phyloP scores from a whole-genome alignment of 2,888 invertebrate genomes.

The Ischnura elegans region DNA sequence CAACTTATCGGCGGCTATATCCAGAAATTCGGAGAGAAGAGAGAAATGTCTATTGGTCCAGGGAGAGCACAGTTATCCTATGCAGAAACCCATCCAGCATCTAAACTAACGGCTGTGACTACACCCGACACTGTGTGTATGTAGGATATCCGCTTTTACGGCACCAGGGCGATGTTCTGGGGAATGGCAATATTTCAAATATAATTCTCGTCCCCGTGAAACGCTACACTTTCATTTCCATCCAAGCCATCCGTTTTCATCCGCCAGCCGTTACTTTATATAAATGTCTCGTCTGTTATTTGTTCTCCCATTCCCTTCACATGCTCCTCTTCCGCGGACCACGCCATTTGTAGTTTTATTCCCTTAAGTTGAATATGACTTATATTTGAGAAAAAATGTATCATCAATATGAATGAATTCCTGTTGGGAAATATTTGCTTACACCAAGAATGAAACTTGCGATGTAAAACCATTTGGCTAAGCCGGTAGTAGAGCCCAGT shows the following conservation, averaged over 20 bases:
- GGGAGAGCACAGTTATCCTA: not conserved
- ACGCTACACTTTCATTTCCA: not conserved
- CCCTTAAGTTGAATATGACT: no score
- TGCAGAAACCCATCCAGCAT: not conserved
- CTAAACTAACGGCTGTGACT: not conserved
- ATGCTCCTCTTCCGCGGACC: not conserved
- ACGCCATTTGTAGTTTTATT: no score
- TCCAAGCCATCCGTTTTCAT: not conserved
- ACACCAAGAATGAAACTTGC: no score
- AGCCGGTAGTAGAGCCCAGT: no score
- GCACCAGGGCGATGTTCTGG: conserved; percentile 26
- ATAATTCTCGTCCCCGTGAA: conserved; percentile 32
- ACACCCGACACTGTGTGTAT: not conserved
- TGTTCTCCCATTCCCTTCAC: not conserved
- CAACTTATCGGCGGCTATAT: not conserved
- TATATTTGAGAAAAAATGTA: no score
- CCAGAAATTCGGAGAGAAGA: not conserved
- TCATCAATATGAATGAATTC: no score
- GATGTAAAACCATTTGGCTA: no score
- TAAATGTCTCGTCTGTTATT: not conserved
- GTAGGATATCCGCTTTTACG: conserved; percentile 30
- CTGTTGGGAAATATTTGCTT: no score
- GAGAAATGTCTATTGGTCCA: not conserved
- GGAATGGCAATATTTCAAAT: conserved; percentile 36
- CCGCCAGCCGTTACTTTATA: not conserved